Evolutionary conservation across 2,797 vertebrate genomes (phyloP), one percentile per base, ranked within the genome.

Genomic region (Sardinella longiceps): DNA sequence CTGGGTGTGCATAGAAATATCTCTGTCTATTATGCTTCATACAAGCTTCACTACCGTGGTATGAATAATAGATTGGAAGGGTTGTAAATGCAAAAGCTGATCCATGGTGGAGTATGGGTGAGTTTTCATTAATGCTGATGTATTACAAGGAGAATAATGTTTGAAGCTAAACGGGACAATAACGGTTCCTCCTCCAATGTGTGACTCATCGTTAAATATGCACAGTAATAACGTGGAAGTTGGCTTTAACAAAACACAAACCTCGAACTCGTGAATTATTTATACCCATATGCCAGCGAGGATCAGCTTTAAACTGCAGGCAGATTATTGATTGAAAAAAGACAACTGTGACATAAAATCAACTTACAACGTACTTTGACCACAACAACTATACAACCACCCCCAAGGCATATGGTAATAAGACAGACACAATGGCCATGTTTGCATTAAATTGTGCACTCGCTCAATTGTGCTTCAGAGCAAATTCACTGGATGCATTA

Each of bases 211-310:
- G 63, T 87, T 33, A 81, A 87, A 85, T 87, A 84, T 86, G 87
- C 80, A 81, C 86, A 84, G 53, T 23, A 82, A 86, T 84, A 83
- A 85, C 53, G 80, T 87, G 85, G 60, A 82, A 87, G 84, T 87
- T 87, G 86, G 85, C 88, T 90, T 85, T 85, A 86, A 86, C 84
- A 87, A 88, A 87, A 83, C 87, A 86, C 51, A 63, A 86, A 83
- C 86, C 85, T 85, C 70, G 0, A 23, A 77, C 10, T 77, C 74
- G 86, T 87, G 88, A 90, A 88, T 88, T 88, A 90, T 90, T 88
- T 88, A 88, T 45, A 37, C 2, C 28, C 37, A 66, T 81, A 84
- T 86, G 80, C 85, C 84, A 84, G 43, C 84, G 70, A 66, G 81
- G 81, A 87, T 84, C 80, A 81, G 82, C 60, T 15, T 43, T 7